A percentile compares a stretch with the other conserved stretches of the same genome.
phyloP scores from a whole-genome alignment of 1,140 invertebrate species.

The Procambarus clarkii region DNA sequence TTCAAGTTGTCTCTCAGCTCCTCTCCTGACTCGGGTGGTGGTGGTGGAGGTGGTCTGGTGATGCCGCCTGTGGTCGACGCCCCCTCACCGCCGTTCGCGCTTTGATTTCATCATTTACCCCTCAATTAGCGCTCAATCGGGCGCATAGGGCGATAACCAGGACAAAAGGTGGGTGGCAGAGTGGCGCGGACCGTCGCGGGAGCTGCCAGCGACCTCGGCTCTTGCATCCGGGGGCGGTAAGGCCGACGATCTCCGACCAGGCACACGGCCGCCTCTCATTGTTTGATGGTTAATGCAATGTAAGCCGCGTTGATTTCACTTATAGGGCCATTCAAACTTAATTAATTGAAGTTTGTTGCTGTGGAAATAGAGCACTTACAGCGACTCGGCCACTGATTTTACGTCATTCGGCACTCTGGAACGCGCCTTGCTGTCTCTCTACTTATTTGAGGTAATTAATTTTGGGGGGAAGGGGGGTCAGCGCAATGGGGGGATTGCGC shows the following conservation, averaged over 20 bases:
- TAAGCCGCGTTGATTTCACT: slow-evolving; percentile 70
- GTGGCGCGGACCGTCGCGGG: slow-evolving; percentile 18
- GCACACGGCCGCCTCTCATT: slow-evolving; percentile 39
- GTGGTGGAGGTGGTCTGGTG: neutral
- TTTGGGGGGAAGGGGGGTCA: neutral
- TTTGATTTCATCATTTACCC: slow-evolving; percentile 72
- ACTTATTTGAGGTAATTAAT: slow-evolving; percentile 46
- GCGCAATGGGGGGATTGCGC: neutral
- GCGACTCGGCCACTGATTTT: slow-evolving; percentile 41
- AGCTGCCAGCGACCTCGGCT: neutral
- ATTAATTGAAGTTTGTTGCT: slow-evolving; percentile 70
- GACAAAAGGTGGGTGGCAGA: slow-evolving; percentile 43
- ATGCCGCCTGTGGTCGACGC: slow-evolving; percentile 48
- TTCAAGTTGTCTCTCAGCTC: too few species aligned
- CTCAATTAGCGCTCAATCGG: slow-evolving; percentile 71
- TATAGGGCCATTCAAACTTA: slow-evolving; percentile 71
- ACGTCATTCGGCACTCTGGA: slow-evolving; percentile 39
- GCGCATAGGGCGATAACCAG: slow-evolving; percentile 66
- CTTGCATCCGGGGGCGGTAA: neutral
- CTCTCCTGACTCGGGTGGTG: too few species aligned
- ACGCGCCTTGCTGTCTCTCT: slow-evolving; percentile 24
- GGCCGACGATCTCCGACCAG: neutral
- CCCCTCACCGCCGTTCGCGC: slow-evolving; percentile 48
- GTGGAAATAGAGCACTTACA: slow-evolving; percentile 56
- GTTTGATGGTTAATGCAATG: slow-evolving; percentile 68